Base-by-base conservation (phyloP, 2,113 vertebrate species). In the Onychostoma macrolepis region DNA sequence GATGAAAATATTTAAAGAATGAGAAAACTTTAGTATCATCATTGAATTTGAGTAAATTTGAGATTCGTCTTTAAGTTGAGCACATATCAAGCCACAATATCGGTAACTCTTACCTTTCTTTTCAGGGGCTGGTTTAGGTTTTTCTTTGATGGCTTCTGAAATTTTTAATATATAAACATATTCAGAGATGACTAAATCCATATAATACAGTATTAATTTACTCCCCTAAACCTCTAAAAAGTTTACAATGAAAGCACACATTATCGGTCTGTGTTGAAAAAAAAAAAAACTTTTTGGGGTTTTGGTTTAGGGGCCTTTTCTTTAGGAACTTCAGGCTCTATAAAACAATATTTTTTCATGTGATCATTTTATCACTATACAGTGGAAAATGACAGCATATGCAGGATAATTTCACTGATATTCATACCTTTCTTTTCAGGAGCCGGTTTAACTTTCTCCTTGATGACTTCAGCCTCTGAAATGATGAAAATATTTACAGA, bases 111-210 rank as follows among this genome's bases (percentile, higher is more conserved):
- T 48, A 83, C 80, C 80, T 83, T 87, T 69, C 7, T 90, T 94
- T 28, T 91, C 21, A 9, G 91, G 88, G 21, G 85, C 86, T 79
- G 86, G 61, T 81, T 93, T 93, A 61, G 86, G 88, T 65, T 83
- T 90, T 45, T 92, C 92, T 83, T 92, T 93, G 7, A 91, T 28
- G 10, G 90, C 90, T n/a, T 85, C 87, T n/a, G n/a, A n/a, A n/a
- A n/a, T n/a, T n/a, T n/a, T n/a, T n/a, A n/a, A n/a, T n/a, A n/a
- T n/a, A n/a, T n/a, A n/a, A n/a, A n/a, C n/a, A n/a, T n/a, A n/a
- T n/a, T n/a, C n/a, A n/a, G n/a, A n/a, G n/a, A n/a, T n/a, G n/a
- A n/a, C n/a, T n/a, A n/a, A n/a, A n/a, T n/a, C n/a, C 8, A 30
- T 11, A 45, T 21, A 26, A 17, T 12, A 43, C 7, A 71, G 33